Conservation (phyloP, 2,113 vertebrate species). For the Ophthalmolycus amberensis region DNA sequence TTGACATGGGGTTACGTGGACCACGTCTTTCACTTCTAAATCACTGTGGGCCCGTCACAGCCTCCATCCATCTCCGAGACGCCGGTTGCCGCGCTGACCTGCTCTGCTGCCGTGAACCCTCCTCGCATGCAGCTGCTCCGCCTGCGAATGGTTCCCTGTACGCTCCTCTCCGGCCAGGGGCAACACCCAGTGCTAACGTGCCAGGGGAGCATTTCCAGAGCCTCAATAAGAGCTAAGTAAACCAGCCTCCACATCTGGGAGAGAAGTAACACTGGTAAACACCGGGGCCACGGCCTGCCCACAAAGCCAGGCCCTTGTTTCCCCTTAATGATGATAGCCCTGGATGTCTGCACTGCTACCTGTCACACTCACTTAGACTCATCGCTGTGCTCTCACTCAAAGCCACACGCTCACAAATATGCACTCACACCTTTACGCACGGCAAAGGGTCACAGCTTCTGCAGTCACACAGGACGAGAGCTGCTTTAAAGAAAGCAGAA, state of each 20-base stretch:
- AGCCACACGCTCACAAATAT: slow-evolving; percentile 31
- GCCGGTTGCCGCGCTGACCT: slow-evolving; percentile 24
- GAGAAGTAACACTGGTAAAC: slow-evolving; percentile 71
- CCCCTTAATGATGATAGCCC: slow-evolving; percentile 64
- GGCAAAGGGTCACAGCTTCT: slow-evolving; percentile 10
- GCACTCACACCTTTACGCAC: slow-evolving; percentile 22
- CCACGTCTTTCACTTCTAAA: slow-evolving; percentile 32
- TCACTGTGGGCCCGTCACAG: not conserved
- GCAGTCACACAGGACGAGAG: not conserved
- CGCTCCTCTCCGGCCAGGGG: slow-evolving; percentile 55
- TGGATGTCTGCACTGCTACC: slow-evolving; percentile 65
- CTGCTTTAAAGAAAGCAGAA: slow-evolving; percentile 15
- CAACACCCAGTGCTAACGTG: slow-evolving; percentile 75
- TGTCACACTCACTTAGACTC: slow-evolving; percentile 67
- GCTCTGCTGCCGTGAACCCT: slow-evolving; percentile 39
- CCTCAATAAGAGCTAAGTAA: slow-evolving; percentile 73
- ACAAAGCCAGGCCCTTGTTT: slow-evolving; percentile 63
- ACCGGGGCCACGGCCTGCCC: slow-evolving; percentile 40
- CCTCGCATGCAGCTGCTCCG: slow-evolving; percentile 65
- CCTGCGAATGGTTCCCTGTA: slow-evolving; percentile 66
- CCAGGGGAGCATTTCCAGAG: slow-evolving; percentile 82
- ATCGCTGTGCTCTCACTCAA: slow-evolving; percentile 45
- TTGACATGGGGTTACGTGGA: not conserved
- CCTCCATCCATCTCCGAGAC: slow-evolving; percentile 24
- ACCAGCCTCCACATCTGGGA: slow-evolving; percentile 76